These are phyloP conservation scores for Saccostrea glomerata DNA, from an alignment of 1,140 invertebrate species.

Conservation along the genomic window DNA sequence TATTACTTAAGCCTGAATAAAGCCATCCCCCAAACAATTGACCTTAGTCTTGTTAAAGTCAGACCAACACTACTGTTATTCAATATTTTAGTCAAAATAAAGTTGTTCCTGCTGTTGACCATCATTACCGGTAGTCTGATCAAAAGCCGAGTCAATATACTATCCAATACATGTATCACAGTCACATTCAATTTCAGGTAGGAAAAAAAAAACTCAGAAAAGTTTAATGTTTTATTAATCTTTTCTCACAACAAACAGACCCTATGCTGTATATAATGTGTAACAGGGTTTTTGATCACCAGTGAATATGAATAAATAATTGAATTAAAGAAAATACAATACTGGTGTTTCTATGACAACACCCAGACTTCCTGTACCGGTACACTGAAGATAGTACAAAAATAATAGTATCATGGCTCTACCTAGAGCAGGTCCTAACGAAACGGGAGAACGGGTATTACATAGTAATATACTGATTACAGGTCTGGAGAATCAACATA, in stretches of 20 bases:
- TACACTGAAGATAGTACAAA: conserved; percentile 18
- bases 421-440: neutral
- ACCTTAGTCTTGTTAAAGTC: no score
- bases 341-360: neutral
- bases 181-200: no score
- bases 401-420: conserved; percentile 18
- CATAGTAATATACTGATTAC: neutral
- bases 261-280: conserved; percentile 2
- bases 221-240: conserved; percentile 26
- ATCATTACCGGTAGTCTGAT: no score
- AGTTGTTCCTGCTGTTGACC: no score
- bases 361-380: conserved; percentile 4
- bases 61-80: no score
- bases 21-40: no score
- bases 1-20: no score
- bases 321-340: conserved; percentile 22
- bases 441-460: neutral
- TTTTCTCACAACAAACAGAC: conserved; percentile 34
- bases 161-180: neutral
- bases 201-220: neutral
- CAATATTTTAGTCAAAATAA: no score
- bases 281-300: conserved; percentile 32
- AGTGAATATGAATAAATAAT: conserved; percentile 15
- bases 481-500: neutral
- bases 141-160: no score